Conservation (phyloP, 2,888 invertebrate genomes). For the Leucophora obtusa region DNA sequence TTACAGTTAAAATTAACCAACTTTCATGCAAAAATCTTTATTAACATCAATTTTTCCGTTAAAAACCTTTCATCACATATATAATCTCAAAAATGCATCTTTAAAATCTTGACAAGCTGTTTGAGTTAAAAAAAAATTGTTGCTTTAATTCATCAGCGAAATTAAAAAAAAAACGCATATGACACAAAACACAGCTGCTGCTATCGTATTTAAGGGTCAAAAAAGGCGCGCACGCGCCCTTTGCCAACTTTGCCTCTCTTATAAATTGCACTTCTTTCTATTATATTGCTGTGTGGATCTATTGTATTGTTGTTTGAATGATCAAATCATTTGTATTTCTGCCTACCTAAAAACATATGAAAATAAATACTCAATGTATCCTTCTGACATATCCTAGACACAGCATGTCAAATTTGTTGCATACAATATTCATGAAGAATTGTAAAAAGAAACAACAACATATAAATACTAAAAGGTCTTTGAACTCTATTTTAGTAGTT, state of each 20-base stretch:
- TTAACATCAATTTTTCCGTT: too few species aligned
- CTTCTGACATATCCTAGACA: conserved; percentile 25
- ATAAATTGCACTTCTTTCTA: conserved; percentile 19
- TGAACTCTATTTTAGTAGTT: conserved; percentile 50
- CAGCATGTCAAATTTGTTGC: conserved; percentile 60
- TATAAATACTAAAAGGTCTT: conserved; percentile 47
- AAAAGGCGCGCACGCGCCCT: conserved; percentile 60
- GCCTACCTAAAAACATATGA: not conserved
- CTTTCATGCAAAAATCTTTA: too few species aligned
- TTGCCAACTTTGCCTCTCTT: conserved; percentile 8
- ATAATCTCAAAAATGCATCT: not conserved
- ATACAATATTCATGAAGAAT: conserved; percentile 8
- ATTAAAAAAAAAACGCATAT: not conserved
- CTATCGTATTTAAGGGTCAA: conserved; percentile 28
- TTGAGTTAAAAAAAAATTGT: conserved; percentile 4
- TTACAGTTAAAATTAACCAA: too few species aligned
- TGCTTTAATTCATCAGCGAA: not conserved
- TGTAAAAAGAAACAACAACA: not conserved
- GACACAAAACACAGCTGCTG: conserved; percentile 47
- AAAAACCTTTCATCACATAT: too few species aligned
- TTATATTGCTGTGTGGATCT: not conserved
- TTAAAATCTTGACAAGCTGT: not conserved
- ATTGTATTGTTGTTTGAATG: conserved; percentile 11
- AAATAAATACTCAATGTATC: not conserved
- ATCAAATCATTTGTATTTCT: conserved; percentile 39